Evolutionary conservation across 2,888 invertebrate species (phyloP).

Genomic region (Dryomyza anilis): DNA sequence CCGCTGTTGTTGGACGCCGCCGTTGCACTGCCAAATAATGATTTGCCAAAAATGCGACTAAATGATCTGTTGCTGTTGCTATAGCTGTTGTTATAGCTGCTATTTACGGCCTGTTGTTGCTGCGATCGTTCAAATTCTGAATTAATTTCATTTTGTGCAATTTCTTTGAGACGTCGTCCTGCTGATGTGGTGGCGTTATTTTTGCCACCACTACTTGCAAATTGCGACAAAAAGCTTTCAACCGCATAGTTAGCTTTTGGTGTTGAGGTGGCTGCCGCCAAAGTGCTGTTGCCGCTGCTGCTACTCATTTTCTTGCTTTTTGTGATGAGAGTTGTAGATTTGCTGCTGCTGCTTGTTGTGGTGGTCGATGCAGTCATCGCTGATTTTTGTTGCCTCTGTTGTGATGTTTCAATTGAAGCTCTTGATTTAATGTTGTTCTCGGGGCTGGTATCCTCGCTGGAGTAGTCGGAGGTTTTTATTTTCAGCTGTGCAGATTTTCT

Average conservation of each 20-base stretch:
- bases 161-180: constrained; percentile 46
- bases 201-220: constrained; percentile 15
- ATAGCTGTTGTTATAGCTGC: constrained; percentile 16
- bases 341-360: constrained; percentile 41
- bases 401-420: constrained; percentile 9
- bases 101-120: constrained; percentile 19
- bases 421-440: constrained; percentile 38
- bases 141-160: constrained; percentile 52
- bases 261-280: constrained; percentile 47
- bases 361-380: constrained; percentile 34
- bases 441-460: constrained; percentile 63
- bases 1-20: not conserved
- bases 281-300: constrained; percentile 35
- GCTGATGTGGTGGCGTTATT: not conserved
- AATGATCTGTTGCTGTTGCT: constrained; percentile 32
- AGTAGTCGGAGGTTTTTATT: constrained; percentile 65
- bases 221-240: constrained; percentile 38
- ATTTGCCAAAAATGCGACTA: constrained; percentile 33
- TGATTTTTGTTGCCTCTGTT: constrained; percentile 30
- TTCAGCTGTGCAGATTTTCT: constrained; percentile 33
- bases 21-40: constrained; percentile 22
- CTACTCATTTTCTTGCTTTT: constrained; percentile 30
- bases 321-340: constrained; percentile 33
- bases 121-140: constrained; percentile 46
- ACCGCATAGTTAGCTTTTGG: constrained; percentile 39